phyloP scores from a whole-genome alignment of 2,113 vertebrate species.

The Serinus canaria region DNA sequence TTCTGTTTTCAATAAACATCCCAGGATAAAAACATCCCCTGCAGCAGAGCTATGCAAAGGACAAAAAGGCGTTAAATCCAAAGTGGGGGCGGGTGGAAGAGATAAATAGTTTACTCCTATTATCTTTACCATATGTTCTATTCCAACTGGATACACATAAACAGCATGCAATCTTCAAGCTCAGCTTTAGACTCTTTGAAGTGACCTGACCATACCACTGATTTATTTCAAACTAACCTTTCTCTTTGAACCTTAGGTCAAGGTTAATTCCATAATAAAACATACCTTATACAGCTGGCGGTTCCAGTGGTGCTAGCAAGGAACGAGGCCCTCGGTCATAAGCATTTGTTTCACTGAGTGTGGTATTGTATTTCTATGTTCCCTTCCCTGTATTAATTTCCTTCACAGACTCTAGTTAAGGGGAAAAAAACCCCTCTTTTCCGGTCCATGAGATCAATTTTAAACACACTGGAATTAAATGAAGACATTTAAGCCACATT shows the following conservation, averaged over 20 bases:
- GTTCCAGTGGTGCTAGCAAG: constrained; percentile 28
- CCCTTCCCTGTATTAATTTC: constrained; percentile 67
- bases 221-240: constrained; percentile 78
- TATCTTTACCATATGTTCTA: constrained; percentile 67
- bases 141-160: constrained; percentile 69
- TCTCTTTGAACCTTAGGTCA: constrained; percentile 79
- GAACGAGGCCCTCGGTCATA: constrained; percentile 19
- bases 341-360: constrained; percentile 54
- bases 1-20: constrained; percentile 48
- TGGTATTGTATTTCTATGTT: constrained; percentile 71
- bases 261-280: constrained; percentile 82
- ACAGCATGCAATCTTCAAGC: constrained; percentile 71
- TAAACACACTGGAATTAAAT: constrained; percentile 72
- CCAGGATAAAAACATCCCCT: constrained; percentile 14
- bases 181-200: constrained; percentile 71
- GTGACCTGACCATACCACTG: constrained; percentile 74
- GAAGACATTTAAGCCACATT: constrained; percentile 56
- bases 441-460: constrained; percentile 73
- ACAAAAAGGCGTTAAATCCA: constrained; percentile 51
- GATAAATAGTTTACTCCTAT: constrained; percentile 60
- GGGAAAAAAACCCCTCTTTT: constrained; percentile 46
- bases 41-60: neutral
- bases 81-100: neutral
- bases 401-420: constrained; percentile 72
- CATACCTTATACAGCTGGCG: constrained; percentile 69